A percentile compares a stretch with the other conserved stretches of the same genome.
Evolutionary conservation across 2,113 vertebrate genomes (phyloP).

Genomic region (Corythornis madagascariensis): DNA sequence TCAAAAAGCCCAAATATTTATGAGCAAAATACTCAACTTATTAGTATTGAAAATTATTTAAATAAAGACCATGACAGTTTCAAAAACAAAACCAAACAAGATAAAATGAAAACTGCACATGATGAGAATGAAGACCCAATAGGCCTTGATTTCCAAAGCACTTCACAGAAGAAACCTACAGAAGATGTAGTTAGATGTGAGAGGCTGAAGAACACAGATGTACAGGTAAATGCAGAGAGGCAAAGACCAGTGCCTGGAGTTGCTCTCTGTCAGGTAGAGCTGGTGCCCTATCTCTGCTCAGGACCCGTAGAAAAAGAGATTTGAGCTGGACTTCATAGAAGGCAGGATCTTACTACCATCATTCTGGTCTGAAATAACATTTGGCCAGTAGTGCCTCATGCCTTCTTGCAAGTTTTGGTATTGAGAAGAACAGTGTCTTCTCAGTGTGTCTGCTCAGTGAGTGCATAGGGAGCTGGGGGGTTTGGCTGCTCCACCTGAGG

Average conservation of each 20-base stretch:
- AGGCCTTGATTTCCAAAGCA: conserved; percentile 70
- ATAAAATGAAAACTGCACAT: conserved; percentile 69
- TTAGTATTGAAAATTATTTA: conserved; percentile 78
- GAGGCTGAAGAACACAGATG: conserved; percentile 64
- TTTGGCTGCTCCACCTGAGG: too few species aligned
- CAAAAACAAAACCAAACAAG: conserved; percentile 73
- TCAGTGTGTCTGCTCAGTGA: too few species aligned
- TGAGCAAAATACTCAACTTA: conserved; percentile 74
- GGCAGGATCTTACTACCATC: neutral
- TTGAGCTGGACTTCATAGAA: neutral
- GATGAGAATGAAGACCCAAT: conserved; percentile 85
- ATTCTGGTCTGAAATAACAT: neutral
- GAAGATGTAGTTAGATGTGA: conserved; percentile 71
- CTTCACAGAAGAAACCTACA: conserved; percentile 71
- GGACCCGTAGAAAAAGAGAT: neutral
- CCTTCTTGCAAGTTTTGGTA: neutral
- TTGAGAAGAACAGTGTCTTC: neutral
- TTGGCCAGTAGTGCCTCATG: neutral
- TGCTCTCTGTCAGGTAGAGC: neutral
- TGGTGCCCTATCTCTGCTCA: neutral
- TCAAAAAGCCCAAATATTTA: conserved; percentile 57
- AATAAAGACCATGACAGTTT: conserved; percentile 69
- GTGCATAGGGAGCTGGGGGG: too few species aligned
- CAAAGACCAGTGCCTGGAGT: neutral
- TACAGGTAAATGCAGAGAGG: conserved; percentile 74